These are phyloP conservation scores for Ammodytes marinus DNA, from an alignment of 2,113 vertebrate species.

Conservation along the genomic window DNA sequence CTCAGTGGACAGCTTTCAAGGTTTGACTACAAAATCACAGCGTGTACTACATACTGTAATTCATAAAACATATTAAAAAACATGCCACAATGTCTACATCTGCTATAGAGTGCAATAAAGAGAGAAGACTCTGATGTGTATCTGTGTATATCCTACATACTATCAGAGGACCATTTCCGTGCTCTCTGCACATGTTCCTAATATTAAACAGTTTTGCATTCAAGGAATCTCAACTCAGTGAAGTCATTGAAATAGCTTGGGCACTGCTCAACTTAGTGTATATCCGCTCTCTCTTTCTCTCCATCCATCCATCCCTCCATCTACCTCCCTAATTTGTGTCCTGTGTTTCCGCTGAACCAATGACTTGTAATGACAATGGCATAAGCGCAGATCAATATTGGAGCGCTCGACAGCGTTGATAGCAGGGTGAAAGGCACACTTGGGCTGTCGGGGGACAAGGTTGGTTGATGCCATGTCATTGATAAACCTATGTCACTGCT, in stretches of 20 bases:
- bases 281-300: background rate
- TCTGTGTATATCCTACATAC: background rate
- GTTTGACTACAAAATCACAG: conserved; percentile 31
- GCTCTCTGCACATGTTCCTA: conserved; percentile 30
- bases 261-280: conserved; percentile 20
- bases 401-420: conserved; percentile 44
- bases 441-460: conserved; percentile 23
- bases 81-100: conserved; percentile 1
- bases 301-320: conserved; percentile 2
- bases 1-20: conserved; percentile 22
- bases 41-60: conserved; percentile 7
- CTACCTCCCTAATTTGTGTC: conserved; percentile 25
- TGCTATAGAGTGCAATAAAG: conserved; percentile 12
- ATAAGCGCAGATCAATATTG: conserved; percentile 46
- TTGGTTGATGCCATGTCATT: conserved; percentile 40
- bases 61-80: conserved; percentile 5
- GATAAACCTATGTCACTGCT: conserved; percentile 51
- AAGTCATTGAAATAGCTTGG: conserved; percentile 30
- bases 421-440: conserved; percentile 56
- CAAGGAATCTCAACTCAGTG: conserved; percentile 7
- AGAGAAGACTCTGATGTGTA: conserved; percentile 25
- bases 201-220: conserved; percentile 29
- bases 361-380: conserved; percentile 61
- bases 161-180: conserved; percentile 14
- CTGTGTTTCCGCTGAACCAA: conserved; percentile 37